Conservation (phyloP, 2,888 invertebrate species). For the Diachrysia chrysitis region DNA sequence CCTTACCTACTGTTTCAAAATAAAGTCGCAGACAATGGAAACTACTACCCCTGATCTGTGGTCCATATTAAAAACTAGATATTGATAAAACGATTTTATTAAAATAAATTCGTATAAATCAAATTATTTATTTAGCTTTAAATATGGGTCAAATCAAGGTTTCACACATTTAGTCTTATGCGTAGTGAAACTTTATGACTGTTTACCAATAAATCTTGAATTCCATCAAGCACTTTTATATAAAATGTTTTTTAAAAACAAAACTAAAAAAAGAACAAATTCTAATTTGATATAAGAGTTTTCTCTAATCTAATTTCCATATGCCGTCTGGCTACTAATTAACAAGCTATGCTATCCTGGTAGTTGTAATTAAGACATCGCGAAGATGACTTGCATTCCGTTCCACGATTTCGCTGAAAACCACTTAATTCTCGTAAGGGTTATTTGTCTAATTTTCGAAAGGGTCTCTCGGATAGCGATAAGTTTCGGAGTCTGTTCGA, state of each 20-base stretch:
- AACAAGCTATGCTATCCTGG: slow-evolving; percentile 34
- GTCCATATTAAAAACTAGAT: too few species aligned
- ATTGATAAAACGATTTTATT: too few species aligned
- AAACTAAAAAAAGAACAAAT: background rate
- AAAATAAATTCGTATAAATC: too few species aligned
- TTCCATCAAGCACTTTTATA: too few species aligned
- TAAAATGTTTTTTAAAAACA: background rate
- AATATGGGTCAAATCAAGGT: too few species aligned
- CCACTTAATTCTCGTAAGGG: slow-evolving; percentile 35
- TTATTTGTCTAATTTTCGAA: slow-evolving; percentile 54
- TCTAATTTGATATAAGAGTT: background rate
- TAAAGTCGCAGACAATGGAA: too few species aligned
- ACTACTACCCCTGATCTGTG: too few species aligned
- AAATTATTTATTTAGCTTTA: too few species aligned
- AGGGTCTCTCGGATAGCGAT: slow-evolving; percentile 49
- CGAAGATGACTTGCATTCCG: slow-evolving; percentile 49
- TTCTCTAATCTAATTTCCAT: slow-evolving; percentile 5
- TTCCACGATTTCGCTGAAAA: slow-evolving; percentile 25
- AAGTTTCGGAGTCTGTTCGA: slow-evolving; percentile 44
- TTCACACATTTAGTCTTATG: too few species aligned
- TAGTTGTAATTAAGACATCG: slow-evolving; percentile 45
- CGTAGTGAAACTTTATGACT: too few species aligned
- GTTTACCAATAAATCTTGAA: too few species aligned
- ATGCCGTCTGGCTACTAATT: slow-evolving; percentile 43
- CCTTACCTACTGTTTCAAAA: too few species aligned